A percentile compares a stretch with the other conserved stretches of the same genome.
Evolutionary conservation across 2,113 vertebrate species (phyloP).

Genomic region (Alexandromys fortis): DNA sequence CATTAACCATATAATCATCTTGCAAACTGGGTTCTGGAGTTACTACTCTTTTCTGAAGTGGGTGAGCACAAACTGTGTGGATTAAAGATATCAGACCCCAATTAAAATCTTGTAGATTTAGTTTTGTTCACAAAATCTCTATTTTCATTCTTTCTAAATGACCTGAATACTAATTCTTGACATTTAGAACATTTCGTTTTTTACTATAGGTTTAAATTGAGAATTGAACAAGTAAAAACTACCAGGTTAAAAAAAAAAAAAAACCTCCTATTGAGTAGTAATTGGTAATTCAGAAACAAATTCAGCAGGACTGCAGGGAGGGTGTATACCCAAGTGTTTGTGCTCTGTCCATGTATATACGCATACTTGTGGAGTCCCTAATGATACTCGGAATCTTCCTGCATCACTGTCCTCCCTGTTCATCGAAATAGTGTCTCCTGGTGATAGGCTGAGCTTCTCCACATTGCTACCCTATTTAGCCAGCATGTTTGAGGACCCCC

Average conservation of each 20-base stretch:
- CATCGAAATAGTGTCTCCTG: no score
- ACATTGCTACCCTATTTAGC: no score
- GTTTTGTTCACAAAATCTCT: slow-evolving; percentile 65
- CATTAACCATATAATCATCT: slow-evolving; percentile 82
- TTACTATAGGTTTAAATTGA: slow-evolving; percentile 27
- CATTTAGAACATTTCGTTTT: slow-evolving; percentile 8
- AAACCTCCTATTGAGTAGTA: neutral
- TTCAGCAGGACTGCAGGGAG: neutral
- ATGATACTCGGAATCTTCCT: neutral
- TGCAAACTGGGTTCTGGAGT: slow-evolving; percentile 78
- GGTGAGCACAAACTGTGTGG: slow-evolving; percentile 66
- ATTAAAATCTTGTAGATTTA: slow-evolving; percentile 81
- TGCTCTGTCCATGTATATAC: neutral
- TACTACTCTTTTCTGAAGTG: slow-evolving; percentile 67
- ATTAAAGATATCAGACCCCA: slow-evolving; percentile 70
- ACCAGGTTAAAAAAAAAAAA: neutral
- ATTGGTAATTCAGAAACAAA: neutral
- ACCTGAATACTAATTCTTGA: slow-evolving; percentile 66
- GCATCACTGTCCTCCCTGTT: neutral
- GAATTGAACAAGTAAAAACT: slow-evolving; percentile 22
- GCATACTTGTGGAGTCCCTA: neutral
- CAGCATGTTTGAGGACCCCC: neutral
- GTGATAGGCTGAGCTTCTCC: neutral
- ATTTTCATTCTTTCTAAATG: slow-evolving; percentile 79
- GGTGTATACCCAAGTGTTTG: no score